Evolutionary conservation across 2,797 vertebrate species (phyloP), one percentile per base, ranked within the genome.

Genomic region (Anisognathus igniventris): DNA sequence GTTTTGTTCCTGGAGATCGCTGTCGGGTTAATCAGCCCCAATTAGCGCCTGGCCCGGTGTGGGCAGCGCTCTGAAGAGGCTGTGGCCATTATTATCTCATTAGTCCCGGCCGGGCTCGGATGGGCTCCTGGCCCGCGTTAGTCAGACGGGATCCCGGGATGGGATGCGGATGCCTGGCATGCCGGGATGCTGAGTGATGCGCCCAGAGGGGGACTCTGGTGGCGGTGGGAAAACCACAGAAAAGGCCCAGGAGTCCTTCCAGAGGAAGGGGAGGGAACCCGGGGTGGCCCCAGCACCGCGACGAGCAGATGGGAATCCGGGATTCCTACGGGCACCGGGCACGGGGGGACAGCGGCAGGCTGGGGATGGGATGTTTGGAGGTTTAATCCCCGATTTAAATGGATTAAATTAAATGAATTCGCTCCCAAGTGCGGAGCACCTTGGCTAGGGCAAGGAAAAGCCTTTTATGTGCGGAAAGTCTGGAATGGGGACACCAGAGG

Each of bases 141-240:
- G 74, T 86, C 88, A 86, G 78, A 25, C 6, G 64, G 64, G 75
- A 65, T 58, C 47, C 50, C 7, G 66, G 89, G 45, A 47, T 72
- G 66, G 80, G 45, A 44, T 72, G 25, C 44, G 88, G 92, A 96
- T 93, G 50, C 72, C 79, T 64, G 90, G 95, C 15, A 90, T 95
- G 23, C 90, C 33, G 31, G 7, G 54, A 5, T 48, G 92, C 80
- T 94, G 95, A 96, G 83, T 75, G 93, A 24, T 44, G 83, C 13
- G 58, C 28, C 82, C 64, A 0, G 37, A 30, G 74, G 64, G 73
- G 74, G 51, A 2, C 60, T 60, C 48, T 3, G 0, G 1, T 30
- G 79, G 45, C 35, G 12, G 56, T n/a, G 93, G 88, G 90, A 90
- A 91, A 94, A 51, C 10, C 74, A 7, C 56, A 10, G 27, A 2